Evolutionary conservation across 2,113 vertebrate species (phyloP).

Genomic region (Menidia beryllina): DNA sequence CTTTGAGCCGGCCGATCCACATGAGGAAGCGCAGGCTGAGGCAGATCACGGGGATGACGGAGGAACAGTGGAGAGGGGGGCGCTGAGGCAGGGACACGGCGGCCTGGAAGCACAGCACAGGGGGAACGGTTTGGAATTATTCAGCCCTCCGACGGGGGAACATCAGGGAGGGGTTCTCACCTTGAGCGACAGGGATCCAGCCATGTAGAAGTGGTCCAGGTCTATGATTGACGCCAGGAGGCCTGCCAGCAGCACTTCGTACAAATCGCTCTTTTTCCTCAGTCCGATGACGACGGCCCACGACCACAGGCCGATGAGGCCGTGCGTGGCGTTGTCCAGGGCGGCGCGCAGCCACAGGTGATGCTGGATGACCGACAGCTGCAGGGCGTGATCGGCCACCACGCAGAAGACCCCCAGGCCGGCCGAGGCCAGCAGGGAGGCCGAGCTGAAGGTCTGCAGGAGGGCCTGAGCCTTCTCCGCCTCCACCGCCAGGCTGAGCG

Average conservation of each 20-base stretch:
- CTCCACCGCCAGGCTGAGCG: slow-evolving; percentile 88
- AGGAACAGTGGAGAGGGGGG: slow-evolving; percentile 94
- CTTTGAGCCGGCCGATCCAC: slow-evolving; percentile 90
- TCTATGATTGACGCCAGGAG: slow-evolving; percentile 93
- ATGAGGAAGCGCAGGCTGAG: slow-evolving; percentile 89
- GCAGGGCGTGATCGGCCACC: slow-evolving; percentile 86
- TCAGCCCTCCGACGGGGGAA: neutral
- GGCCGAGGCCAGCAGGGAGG: slow-evolving; percentile 88
- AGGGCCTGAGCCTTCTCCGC: slow-evolving; percentile 90
- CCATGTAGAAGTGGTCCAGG: slow-evolving; percentile 92
- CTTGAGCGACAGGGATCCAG: slow-evolving; percentile 92
- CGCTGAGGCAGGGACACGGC: slow-evolving; percentile 89
- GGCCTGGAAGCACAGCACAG: slow-evolving; percentile 77
- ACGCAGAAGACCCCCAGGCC: slow-evolving; percentile 91
- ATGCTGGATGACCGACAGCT: slow-evolving; percentile 87
- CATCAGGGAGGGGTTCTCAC: slow-evolving; percentile 71
- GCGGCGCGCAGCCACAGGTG: slow-evolving; percentile 89
- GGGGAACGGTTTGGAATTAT: no score
- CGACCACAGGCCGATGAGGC: slow-evolving; percentile 92
- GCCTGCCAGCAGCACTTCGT: slow-evolving; percentile 91
- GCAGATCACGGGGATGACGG: slow-evolving; percentile 88
- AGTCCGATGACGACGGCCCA: slow-evolving; percentile 93
- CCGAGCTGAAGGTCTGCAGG: slow-evolving; percentile 90
- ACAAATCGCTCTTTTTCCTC: slow-evolving; percentile 91
- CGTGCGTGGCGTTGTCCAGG: slow-evolving; percentile 90